These are phyloP conservation scores for Caenorhabditis virilis DNA, from an alignment of 2,888 invertebrate genomes.

Conservation along the genomic window DNA sequence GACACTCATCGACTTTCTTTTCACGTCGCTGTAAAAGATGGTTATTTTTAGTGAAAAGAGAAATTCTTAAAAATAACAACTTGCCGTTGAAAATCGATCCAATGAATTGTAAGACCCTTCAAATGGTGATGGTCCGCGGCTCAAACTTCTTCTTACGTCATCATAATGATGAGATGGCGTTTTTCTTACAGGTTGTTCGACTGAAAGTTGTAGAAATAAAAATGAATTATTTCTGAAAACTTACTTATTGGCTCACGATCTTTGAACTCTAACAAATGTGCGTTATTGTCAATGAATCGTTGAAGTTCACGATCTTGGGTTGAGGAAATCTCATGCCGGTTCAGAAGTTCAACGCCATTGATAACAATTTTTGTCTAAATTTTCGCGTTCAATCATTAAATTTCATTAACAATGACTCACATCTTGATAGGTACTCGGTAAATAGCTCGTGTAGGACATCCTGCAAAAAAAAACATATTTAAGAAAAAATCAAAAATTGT, in stretches of 20 bases:
- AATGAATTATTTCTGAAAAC: background rate
- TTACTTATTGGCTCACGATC: slow-evolving; percentile 37
- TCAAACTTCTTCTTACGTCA: slow-evolving; percentile 33
- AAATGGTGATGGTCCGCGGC: slow-evolving; percentile 29
- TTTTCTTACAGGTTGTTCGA: slow-evolving; percentile 21
- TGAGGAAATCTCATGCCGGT: slow-evolving; percentile 59
- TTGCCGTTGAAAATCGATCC: slow-evolving; percentile 17
- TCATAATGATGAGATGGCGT: slow-evolving; percentile 29
- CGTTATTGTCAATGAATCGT: slow-evolving; percentile 52
- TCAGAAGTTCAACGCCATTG: slow-evolving; percentile 65
- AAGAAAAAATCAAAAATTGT: too few relatives aligned
- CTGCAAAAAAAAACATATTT: slow-evolving; percentile 1
- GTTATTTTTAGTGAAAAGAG: background rate
- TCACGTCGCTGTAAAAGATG: slow-evolving; percentile 18
- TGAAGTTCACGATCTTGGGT: slow-evolving; percentile 59
- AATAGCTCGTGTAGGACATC: slow-evolving; percentile 29
- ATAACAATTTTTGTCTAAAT: slow-evolving; percentile 61
- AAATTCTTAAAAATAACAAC: background rate
- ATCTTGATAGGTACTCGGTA: slow-evolving; percentile 30
- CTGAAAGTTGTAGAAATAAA: background rate
- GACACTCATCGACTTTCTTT: slow-evolving; percentile 17
- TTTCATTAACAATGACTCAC: slow-evolving; percentile 4
- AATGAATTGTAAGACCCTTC: slow-evolving; percentile 25
- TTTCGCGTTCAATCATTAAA: background rate
- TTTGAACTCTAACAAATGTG: slow-evolving; percentile 45